A percentile compares a stretch with the other conserved stretches of the same genome.
Conservation (phyloP, 2,888 invertebrate genomes). For the Exephanes ischioxanthus region DNA sequence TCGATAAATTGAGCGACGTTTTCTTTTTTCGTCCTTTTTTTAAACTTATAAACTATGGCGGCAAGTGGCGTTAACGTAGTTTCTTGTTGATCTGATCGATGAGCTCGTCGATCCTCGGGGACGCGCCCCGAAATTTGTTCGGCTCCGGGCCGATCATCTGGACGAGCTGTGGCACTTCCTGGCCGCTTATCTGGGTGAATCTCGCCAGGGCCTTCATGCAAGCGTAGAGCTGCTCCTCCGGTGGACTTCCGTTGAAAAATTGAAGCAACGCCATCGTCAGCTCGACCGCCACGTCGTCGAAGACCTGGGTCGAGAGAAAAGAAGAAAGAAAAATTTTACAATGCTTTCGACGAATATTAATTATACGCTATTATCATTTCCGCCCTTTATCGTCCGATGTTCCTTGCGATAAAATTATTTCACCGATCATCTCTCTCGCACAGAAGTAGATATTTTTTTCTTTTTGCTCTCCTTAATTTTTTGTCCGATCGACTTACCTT, state of each 20-base stretch:
- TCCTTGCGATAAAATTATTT: slow-evolving; percentile 13
- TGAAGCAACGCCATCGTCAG: slow-evolving; percentile 96
- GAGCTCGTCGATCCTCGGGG: slow-evolving; percentile 92
- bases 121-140: slow-evolving; percentile 92
- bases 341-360: not conserved
- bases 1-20: slow-evolving; percentile 9
- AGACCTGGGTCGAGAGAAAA: slow-evolving; percentile 88
- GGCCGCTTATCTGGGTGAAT: slow-evolving; percentile 91
- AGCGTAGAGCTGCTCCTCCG: slow-evolving; percentile 92
- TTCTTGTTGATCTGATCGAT: slow-evolving; percentile 91
- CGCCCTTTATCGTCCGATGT: not conserved
- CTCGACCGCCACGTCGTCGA: slow-evolving; percentile 97
- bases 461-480: not conserved
- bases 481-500: slow-evolving; percentile 49
- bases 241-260: slow-evolving; percentile 92
- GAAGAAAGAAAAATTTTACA: not conserved
- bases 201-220: slow-evolving; percentile 91
- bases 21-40: not conserved
- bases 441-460: not conserved
- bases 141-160: slow-evolving; percentile 97
- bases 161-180: slow-evolving; percentile 95
- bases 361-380: not conserved
- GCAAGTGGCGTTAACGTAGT: slow-evolving; percentile 84
- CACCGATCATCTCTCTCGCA: slow-evolving; percentile 9
- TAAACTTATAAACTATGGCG: slow-evolving; percentile 9